Evolutionary conservation across 1,140 invertebrate species (phyloP).

Genomic region (Euglossa dilemma): DNA sequence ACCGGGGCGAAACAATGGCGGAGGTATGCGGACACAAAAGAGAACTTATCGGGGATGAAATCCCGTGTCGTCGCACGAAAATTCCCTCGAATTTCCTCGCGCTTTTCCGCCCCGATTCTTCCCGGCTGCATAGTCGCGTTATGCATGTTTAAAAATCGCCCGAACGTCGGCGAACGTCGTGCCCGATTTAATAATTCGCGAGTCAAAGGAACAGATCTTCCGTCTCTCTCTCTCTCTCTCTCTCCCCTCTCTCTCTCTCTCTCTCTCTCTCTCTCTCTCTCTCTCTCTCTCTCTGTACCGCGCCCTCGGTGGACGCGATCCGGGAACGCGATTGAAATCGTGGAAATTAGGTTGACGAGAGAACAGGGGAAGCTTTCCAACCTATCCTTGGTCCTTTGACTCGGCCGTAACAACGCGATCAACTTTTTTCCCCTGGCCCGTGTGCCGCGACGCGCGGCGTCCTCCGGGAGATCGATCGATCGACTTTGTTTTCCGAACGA

Average conservation of each 20-base stretch:
- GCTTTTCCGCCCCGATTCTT: neutral
- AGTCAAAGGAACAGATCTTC: slow-evolving; percentile 19
- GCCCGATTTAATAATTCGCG: slow-evolving; percentile 38
- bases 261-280: no score
- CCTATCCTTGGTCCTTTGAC: neutral
- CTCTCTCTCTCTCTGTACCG: no score
- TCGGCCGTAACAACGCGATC: neutral
- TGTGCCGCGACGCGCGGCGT: neutral
- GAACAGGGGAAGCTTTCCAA: neutral
- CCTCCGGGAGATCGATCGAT: neutral
- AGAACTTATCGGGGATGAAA: slow-evolving; percentile 32
- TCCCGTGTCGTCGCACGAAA: neutral
- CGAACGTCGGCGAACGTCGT: slow-evolving; percentile 22
- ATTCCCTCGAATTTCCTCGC: slow-evolving; percentile 23
- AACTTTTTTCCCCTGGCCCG: neutral
- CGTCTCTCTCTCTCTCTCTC: no score
- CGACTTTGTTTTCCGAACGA: slow-evolving; percentile 3
- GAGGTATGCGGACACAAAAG: neutral
- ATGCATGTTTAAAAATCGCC: slow-evolving; percentile 39
- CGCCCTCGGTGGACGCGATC: neutral
- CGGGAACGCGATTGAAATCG: slow-evolving; percentile 33
- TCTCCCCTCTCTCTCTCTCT: no score
- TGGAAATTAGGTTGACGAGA: slow-evolving; percentile 39
- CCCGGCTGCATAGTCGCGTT: neutral
- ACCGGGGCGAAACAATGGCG: neutral